Percentiles rank a stretch among this genome's conserved stretches.
Conservation (phyloP, 2,888 invertebrate species). For the Drosophila seclusa region DNA sequence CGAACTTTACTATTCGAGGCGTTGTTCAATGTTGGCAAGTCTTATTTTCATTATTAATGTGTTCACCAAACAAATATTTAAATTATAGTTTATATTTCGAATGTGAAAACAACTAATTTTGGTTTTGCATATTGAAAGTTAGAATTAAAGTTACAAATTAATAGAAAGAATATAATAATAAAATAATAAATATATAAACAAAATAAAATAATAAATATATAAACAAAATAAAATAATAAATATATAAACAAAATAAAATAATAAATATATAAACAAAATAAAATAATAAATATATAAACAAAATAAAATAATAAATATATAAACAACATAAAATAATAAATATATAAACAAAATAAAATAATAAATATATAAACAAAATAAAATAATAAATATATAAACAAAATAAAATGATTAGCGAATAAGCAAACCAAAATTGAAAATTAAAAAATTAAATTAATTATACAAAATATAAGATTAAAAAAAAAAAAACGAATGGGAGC, state of each 20-base stretch:
- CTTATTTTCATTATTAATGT: no score
- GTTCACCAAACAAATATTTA: background rate
- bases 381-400: background rate
- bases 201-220: no score
- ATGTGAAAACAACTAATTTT: background rate
- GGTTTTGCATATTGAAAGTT: background rate
- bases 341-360: background rate
- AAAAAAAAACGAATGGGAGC: background rate
- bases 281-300: background rate
- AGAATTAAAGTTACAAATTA: no score
- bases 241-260: no score
- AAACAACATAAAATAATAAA: background rate
- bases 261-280: no score
- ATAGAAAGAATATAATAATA: background rate
- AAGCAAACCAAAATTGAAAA: background rate
- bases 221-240: no score
- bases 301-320: background rate
- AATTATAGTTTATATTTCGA: background rate
- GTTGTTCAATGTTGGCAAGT: background rate
- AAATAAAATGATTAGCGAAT: background rate
- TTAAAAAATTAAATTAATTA: background rate
- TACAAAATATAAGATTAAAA: background rate
- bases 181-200: no score
- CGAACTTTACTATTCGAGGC: background rate
- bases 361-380: background rate